phyloP scores from a whole-genome alignment of 2,797 vertebrate species.

The Xiphophorus birchmanni region DNA sequence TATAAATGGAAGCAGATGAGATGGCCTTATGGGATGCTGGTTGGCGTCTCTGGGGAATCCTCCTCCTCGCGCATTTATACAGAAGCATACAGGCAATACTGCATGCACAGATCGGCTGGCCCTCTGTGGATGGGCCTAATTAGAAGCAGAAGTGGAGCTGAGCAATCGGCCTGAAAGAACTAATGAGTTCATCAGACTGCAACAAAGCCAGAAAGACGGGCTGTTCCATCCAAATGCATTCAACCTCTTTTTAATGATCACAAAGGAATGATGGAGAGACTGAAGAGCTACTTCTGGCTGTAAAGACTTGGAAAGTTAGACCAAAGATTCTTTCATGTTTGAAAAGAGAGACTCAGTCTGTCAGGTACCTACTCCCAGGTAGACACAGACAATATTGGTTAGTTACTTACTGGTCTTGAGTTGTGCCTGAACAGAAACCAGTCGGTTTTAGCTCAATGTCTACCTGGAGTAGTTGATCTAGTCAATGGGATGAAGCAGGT shows the following conservation, averaged over 20 bases:
- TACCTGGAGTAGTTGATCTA: neutral
- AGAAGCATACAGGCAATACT: conserved; percentile 14
- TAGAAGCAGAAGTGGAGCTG: conserved; percentile 65
- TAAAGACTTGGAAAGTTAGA: conserved; percentile 1
- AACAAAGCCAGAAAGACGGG: conserved; percentile 6
- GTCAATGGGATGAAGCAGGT: neutral
- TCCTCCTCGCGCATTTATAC: neutral
- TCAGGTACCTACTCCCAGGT: neutral
- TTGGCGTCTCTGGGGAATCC: conserved; percentile 22
- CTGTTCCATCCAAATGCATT: neutral
- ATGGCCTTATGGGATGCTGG: conserved; percentile 21
- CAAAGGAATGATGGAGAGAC: neutral
- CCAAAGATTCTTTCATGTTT: neutral
- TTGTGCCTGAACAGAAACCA: neutral
- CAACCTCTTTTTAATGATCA: conserved; percentile 11
- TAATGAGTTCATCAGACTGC: conserved; percentile 64
- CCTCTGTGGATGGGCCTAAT: conserved; percentile 70
- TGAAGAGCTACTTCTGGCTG: conserved; percentile 18
- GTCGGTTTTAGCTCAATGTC: neutral
- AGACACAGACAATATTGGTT: neutral
- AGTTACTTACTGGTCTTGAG: neutral
- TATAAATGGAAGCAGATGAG: conserved; percentile 37
- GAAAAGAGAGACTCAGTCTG: neutral
- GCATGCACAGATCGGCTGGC: conserved; percentile 18
- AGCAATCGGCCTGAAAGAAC: conserved; percentile 43